phyloP scores from a whole-genome alignment of 2,888 invertebrate species.

The Hermaeophaga mercurialis region DNA sequence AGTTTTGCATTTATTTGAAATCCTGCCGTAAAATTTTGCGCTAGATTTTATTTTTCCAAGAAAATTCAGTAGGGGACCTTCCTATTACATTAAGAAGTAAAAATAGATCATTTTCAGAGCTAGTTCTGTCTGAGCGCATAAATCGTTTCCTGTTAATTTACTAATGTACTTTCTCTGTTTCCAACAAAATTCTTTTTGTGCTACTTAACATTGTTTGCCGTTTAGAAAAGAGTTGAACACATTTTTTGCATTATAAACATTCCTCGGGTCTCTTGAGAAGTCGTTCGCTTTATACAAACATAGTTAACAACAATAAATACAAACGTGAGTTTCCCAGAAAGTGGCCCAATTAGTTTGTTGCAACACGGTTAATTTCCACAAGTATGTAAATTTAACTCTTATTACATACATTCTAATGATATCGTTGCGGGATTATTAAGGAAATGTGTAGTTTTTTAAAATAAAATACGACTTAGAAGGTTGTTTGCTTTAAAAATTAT shows the following conservation, averaged over 20 bases:
- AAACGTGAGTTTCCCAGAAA: slow-evolving; percentile 10
- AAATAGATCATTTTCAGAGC: slow-evolving; percentile 1
- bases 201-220: slow-evolving; percentile 25
- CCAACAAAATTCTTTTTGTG: slow-evolving; percentile 21
- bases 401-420: neutral
- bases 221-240: slow-evolving; percentile 22
- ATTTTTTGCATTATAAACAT: slow-evolving; percentile 29
- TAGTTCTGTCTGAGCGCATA: neutral
- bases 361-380: neutral
- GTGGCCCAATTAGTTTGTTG: neutral
- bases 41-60: too few species aligned
- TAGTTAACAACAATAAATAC: slow-evolving; percentile 6
- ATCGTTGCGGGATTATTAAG: neutral
- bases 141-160: slow-evolving; percentile 14
- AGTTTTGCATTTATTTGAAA: too few species aligned
- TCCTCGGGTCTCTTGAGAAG: slow-evolving; percentile 21
- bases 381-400: neutral
- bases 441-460: neutral
- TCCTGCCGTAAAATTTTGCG: too few species aligned
- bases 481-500: too few species aligned
- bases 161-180: slow-evolving; percentile 22
- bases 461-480: neutral
- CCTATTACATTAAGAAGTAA: too few species aligned
- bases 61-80: too few species aligned
- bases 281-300: neutral